Base-by-base conservation (phyloP, 2,888 invertebrate genomes). In the Germaria angustata region DNA sequence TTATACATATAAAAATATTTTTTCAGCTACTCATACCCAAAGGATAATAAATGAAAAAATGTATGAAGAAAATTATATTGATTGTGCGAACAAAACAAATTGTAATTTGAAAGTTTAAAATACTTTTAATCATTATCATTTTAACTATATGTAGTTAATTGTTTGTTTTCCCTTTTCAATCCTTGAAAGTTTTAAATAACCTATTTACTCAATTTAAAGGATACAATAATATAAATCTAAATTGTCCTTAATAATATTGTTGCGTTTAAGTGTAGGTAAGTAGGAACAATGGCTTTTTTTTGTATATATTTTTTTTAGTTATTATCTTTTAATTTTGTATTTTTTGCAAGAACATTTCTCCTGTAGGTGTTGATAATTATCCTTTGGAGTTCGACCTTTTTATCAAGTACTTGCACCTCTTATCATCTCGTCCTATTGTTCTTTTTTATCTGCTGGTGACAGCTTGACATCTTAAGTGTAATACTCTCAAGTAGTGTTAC, bases 251-350 rank as follows among this genome's bases (percentile, higher is more conserved):
- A 44, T 51, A 75, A 75, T 8, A 34, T 65, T 55, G 9, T 65
- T 46, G 7, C 24, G 17, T 63, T 44, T 63, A 49, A 59, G 49
- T 15, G 36, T 2, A 49, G 75, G 75, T 75, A 65, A 75, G 75
- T 75, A 3, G 7, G 15, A 24, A 51, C 22, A 8, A 2, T n/a
- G 15, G 8, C 3, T 28, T 17, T 9, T 32, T 17, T 32, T 63
- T 63, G 11, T 36, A 9, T 6, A 17, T 44, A 2, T 3, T 44
- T 36, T 17, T 32, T 24, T 28, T 22, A 4, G 39, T 28, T 28
- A 2, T 9, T 53, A n/a, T 32, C 3, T 46, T 49, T 51, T 32
- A 0, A 22, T 13, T 34, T 15, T 36, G n/a, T n/a, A 17, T n/a
- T 36, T 34, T 22, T 46, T 59, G 9, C n/a, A 17, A 7, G 11